These are phyloP conservation scores for Tenrec ecaudatus DNA, from an alignment of 2,113 vertebrate species.

Conservation along the genomic window DNA sequence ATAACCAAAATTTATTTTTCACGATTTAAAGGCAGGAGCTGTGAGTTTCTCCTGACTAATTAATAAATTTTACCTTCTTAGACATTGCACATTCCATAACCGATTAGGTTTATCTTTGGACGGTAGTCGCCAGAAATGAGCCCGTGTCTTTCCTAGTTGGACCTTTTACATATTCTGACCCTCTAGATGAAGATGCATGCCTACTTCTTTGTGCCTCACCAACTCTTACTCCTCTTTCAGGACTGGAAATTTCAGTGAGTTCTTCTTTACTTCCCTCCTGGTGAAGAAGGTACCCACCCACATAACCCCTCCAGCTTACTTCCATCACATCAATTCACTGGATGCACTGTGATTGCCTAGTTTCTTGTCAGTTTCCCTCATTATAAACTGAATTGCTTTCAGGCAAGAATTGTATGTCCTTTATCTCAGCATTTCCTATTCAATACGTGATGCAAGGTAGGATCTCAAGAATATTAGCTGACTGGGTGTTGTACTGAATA, in stretches of 20 bases:
- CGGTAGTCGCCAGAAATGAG: neutral
- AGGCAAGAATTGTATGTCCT: neutral
- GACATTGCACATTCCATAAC: neutral
- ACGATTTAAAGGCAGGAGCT: neutral
- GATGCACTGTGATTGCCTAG: fast-evolving
- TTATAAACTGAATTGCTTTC: fast-evolving
- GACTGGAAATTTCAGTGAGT: neutral
- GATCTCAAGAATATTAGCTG: neutral
- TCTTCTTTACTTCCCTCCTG: neutral
- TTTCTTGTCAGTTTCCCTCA: neutral
- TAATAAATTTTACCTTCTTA: neutral
- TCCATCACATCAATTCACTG: fast-evolving
- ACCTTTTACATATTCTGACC: neutral
- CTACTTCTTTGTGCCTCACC: neutral
- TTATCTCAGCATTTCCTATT: neutral
- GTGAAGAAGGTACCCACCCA: no score
- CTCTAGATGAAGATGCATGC: neutral
- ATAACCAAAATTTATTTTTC: neutral
- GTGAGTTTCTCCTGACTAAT: neutral
- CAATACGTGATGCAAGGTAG: neutral
- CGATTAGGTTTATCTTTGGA: neutral
- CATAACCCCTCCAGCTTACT: neutral
- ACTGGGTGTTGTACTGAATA: neutral
- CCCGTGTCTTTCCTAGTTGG: fast-evolving
- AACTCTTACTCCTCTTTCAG: neutral